Evolutionary conservation across 92 coral and sea anemone species (phyloP).

Genomic region (Metridium senile): DNA sequence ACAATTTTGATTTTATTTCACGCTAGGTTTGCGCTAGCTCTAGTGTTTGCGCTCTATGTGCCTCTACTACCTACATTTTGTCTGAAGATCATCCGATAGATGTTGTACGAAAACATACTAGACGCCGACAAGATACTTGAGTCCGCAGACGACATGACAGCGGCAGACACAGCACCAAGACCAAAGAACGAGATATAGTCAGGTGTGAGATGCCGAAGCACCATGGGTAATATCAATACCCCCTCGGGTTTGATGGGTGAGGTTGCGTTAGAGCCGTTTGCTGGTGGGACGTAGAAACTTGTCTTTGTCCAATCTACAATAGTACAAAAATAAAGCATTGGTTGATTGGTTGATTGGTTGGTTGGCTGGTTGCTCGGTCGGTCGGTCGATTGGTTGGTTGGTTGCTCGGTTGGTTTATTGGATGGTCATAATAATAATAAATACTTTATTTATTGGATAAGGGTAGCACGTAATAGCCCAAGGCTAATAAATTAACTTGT

Average conservation of each 20-base stretch:
- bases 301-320: slow-evolving; percentile 69
- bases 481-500: no score
- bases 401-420: no score
- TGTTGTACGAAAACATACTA: slow-evolving; percentile 84
- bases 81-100: slow-evolving; percentile 79
- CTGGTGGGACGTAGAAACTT: slow-evolving; percentile 34
- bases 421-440: no score
- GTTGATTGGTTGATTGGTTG: not conserved
- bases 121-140: slow-evolving; percentile 83
- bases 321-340: not conserved
- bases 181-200: slow-evolving; percentile 81
- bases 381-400: not conserved
- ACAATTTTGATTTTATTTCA: no score
- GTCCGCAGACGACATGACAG: slow-evolving; percentile 97
- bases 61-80: slow-evolving; percentile 81
- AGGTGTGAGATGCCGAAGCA: slow-evolving; percentile 86
- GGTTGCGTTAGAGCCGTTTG: slow-evolving; percentile 23
- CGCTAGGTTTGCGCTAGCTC: no score
- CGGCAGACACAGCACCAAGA: slow-evolving; percentile 92
- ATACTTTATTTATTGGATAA: no score
- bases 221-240: slow-evolving; percentile 80
- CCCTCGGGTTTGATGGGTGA: slow-evolving; percentile 27
- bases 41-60: no score
- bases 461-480: no score
- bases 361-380: no score